Base-by-base conservation (phyloP, 1,140 invertebrate genomes). In the Brachystomella parvula region DNA sequence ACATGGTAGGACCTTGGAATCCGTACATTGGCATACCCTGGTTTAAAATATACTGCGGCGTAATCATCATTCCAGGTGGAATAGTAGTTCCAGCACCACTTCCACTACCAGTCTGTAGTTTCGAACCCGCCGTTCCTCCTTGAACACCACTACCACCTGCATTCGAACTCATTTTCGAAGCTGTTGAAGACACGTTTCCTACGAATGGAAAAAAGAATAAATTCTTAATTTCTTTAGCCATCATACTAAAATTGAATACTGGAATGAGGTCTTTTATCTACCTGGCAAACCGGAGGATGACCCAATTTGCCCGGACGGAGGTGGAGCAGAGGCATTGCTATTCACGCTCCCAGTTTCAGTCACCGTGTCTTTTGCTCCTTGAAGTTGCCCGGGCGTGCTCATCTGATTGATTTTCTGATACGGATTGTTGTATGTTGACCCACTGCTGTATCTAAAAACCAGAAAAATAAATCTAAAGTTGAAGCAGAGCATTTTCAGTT, bases 1-100 rank as follows among this genome's bases (percentile, higher is more conserved):
- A 73, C 19, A 71, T 60, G 21, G n/a, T n/a, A 33, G 63, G 72
- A 17, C 56, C 39, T 59, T 67, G 72, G 26, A 71, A 49, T 44
- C 65, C 61, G 53, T 73, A 73, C 29, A 73, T 31, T 57, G 69
- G 66, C 56, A 68, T 56, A 63, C 59, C 61, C 63, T 69, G 72
- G 44, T 65, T 64, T 31, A 73, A 33, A 63, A 73, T 73, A 58
- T 73, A 73, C 61, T 70, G 71, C 3, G 72, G 72, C 28, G 63
- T 64, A 62, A 73, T 68, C n/a, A 69, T 44, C 69, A 73, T 73
- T 2, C 72, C 72, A n/a, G 72, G 72, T 1, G 72, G 72, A 17
- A 73, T 64, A 26, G 67, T 61, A 21, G 68, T 47, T 65, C 65
- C 69, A 39, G 17, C 65, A 33, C 44, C 33, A 9, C 31, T 59